phyloP scores from a whole-genome alignment of 2,888 invertebrate genomes.

The Melanchra persicariae region DNA sequence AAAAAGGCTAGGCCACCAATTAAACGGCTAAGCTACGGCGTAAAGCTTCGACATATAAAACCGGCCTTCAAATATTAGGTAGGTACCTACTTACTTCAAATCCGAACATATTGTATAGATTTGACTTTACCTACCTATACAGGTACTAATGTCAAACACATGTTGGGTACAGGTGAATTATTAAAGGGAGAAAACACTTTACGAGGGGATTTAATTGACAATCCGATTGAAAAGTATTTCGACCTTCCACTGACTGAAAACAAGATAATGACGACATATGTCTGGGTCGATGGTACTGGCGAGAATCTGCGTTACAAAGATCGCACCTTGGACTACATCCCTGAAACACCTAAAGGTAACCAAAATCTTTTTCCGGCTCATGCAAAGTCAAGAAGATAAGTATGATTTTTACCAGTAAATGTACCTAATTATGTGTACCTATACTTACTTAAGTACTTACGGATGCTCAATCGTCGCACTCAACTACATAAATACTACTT shows the following conservation, averaged over 20 bases:
- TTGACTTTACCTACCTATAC: background rate
- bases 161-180: conserved; percentile 20
- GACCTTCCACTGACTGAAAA: conserved; percentile 94
- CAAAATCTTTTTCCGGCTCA: background rate
- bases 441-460: no score
- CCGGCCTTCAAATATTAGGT: no score
- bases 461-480: no score
- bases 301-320: conserved; percentile 97
- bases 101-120: no score
- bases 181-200: background rate
- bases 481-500: no score
- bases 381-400: background rate
- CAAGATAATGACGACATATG: conserved; percentile 95
- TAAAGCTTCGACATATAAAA: no score
- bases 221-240: conserved; percentile 93
- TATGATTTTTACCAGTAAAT: no score
- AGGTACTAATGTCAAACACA: background rate
- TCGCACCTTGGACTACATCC: conserved; percentile 95
- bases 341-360: conserved; percentile 93
- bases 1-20: no score
- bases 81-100: no score
- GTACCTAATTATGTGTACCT: no score
- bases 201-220: conserved; percentile 80
- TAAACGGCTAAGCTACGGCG: no score
- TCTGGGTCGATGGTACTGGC: conserved; percentile 98